Evolutionary conservation across 2,797 vertebrate genomes (phyloP).

Genomic region (Lutjanus campechanus): DNA sequence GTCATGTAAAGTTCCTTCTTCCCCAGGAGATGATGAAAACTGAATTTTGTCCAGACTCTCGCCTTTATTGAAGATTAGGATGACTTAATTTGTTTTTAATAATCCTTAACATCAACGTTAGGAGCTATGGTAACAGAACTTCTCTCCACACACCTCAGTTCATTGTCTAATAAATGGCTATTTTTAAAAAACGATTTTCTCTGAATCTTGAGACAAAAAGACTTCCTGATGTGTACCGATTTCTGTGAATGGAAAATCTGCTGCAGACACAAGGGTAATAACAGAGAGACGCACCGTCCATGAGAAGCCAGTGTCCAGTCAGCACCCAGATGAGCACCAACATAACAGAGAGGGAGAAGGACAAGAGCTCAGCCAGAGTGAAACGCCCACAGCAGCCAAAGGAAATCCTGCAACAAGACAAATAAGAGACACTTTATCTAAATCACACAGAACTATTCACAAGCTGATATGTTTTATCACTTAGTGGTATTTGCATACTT

Average conservation of each 20-base stretch:
- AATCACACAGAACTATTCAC: background rate
- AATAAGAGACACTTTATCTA: background rate
- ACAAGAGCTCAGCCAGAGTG: conserved; percentile 96
- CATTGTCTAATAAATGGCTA: background rate
- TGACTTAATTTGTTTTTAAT: background rate
- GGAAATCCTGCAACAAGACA: conserved; percentile 90
- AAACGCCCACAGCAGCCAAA: conserved; percentile 99
- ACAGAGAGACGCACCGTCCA: conserved; percentile 91
- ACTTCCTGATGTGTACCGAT: background rate
- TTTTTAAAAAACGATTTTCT: conserved; percentile 10
- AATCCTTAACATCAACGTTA: background rate
- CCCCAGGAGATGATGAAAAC: conserved; percentile 17
- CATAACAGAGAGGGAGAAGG: conserved; percentile 97
- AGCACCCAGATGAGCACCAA: conserved; percentile 99
- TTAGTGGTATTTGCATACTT: background rate
- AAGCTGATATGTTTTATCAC: background rate
- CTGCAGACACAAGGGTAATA: background rate
- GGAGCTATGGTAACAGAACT: background rate
- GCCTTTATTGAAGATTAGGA: background rate
- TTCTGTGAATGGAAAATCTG: background rate
- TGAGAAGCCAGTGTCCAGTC: conserved; percentile 99
- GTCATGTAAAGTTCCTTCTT: conserved; percentile 30
- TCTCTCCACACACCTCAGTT: background rate
- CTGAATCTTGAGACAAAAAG: background rate
- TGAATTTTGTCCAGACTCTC: background rate